Evolutionary conservation across 2,888 invertebrate genomes (phyloP).

Genomic region (Rotaria sp.): DNA sequence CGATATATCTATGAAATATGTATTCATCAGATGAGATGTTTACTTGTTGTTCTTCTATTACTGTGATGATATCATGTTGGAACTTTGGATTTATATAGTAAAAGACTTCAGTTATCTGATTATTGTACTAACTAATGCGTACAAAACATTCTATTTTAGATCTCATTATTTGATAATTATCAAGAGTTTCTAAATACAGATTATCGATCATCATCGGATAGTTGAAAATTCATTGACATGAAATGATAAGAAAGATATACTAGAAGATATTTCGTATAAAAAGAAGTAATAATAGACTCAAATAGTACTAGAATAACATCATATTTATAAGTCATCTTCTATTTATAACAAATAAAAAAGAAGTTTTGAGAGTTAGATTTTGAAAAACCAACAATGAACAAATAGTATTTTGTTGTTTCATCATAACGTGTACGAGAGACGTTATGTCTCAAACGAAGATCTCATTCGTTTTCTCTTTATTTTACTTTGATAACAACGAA

Average conservation of each 20-base stretch:
- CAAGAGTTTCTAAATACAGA: neutral
- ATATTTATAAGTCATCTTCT: neutral
- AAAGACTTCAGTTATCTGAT: neutral
- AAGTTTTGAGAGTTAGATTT: too few relatives aligned
- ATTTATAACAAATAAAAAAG: too few relatives aligned
- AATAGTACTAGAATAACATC: neutral
- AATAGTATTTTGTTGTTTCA: too few relatives aligned
- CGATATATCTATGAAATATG: neutral
- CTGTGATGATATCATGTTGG: neutral
- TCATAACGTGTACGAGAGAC: too few relatives aligned
- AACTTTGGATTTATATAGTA: neutral
- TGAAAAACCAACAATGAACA: too few relatives aligned
- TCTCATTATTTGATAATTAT: neutral
- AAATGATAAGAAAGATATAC: neutral
- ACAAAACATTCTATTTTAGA: neutral
- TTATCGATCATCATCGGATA: neutral
- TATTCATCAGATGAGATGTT: neutral
- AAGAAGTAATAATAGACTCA: neutral
- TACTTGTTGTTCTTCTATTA: neutral
- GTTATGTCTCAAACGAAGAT: too few relatives aligned
- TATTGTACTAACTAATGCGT: neutral
- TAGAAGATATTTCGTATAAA: neutral
- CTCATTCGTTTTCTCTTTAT: too few relatives aligned
- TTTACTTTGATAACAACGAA: too few relatives aligned
- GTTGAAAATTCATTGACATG: neutral